These are phyloP conservation scores for Microcaecilia unicolor DNA, from an alignment of 2,797 vertebrate species.

Conservation along the genomic window DNA sequence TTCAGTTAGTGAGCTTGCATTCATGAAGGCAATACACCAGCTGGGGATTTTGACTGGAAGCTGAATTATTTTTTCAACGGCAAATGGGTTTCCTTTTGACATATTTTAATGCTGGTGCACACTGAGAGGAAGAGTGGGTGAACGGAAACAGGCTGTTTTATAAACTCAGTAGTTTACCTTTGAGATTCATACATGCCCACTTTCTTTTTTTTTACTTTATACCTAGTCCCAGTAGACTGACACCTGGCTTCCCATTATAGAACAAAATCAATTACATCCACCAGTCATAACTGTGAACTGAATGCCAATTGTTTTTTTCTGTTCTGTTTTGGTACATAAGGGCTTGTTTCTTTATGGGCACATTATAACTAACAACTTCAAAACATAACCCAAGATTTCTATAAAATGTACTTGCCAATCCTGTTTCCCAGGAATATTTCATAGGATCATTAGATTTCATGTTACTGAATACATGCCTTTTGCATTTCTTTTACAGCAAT, in stretches of 20 bases:
- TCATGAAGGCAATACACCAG: conserved; percentile 47
- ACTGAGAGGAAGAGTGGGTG: conserved; percentile 67
- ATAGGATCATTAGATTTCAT: conserved; percentile 24
- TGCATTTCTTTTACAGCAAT: conserved; percentile 34
- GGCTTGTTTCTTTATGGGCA: conserved; percentile 38
- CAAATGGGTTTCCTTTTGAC: conserved; percentile 65
- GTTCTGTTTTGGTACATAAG: conserved; percentile 35
- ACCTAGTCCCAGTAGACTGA: conserved; percentile 65
- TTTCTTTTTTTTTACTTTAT: conserved; percentile 62
- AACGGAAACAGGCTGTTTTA: conserved; percentile 70
- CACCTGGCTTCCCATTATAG: conserved; percentile 69
- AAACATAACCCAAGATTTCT: conserved; percentile 29
- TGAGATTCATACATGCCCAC: conserved; percentile 59
- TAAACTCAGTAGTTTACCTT: conserved; percentile 72
- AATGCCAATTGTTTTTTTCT: conserved; percentile 68
- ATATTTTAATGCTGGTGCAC: conserved; percentile 72
- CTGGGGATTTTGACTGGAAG: conserved; percentile 62
- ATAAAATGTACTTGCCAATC: conserved; percentile 5
- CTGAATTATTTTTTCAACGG: conserved; percentile 59
- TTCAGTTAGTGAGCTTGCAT: conserved; percentile 51
- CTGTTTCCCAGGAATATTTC: conserved; percentile 10
- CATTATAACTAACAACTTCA: conserved; percentile 28
- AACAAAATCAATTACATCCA: conserved; percentile 65
- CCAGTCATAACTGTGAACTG: conserved; percentile 69
- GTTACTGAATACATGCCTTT: conserved; percentile 24